A percentile compares a stretch with the other conserved stretches of the same genome.
These are phyloP conservation scores for Luidia sarsii DNA, from an alignment of 53 echinoderm and acorn worm genomes.

Conservation along the genomic window DNA sequence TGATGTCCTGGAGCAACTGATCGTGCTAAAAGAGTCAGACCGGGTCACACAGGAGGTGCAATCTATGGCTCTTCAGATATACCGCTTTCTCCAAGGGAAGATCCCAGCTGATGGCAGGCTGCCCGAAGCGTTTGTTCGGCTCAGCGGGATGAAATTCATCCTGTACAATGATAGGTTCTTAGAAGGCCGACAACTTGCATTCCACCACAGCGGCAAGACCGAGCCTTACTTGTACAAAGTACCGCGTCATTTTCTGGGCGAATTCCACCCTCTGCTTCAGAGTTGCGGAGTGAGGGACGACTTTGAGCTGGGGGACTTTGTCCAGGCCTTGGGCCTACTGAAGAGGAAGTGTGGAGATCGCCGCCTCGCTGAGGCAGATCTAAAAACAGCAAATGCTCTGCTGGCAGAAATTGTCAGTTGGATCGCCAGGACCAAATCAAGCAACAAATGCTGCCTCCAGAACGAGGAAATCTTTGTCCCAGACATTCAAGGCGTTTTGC, in stretches of 20 bases:
- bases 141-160: slow-evolving; percentile 9
- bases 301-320: slow-evolving; percentile 22
- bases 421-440: too few relatives aligned
- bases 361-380: neutral
- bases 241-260: too few relatives aligned
- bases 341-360: slow-evolving; percentile 1
- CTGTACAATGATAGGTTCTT: slow-evolving; percentile 15
- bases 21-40: neutral
- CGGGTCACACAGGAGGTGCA: too few relatives aligned
- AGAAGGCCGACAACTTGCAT: slow-evolving; percentile 25
- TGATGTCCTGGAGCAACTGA: slow-evolving; percentile 20
- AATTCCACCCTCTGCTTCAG: slow-evolving; percentile 6
- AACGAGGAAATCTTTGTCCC: neutral
- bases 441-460: neutral
- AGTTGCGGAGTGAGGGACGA: slow-evolving; percentile 20
- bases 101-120: neutral
- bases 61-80: slow-evolving; percentile 7
- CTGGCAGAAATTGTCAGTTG: neutral
- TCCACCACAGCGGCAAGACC: slow-evolving; percentile 5
- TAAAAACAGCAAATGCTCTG: slow-evolving; percentile 35
- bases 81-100: slow-evolving; percentile 4
- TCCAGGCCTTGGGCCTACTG: slow-evolving; percentile 7
- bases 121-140: neutral
- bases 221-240: slow-evolving; percentile 15
- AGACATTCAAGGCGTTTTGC: neutral